These are phyloP conservation scores for Pararge aegeria DNA, from an alignment of 1,140 invertebrate genomes.

Conservation along the genomic window DNA sequence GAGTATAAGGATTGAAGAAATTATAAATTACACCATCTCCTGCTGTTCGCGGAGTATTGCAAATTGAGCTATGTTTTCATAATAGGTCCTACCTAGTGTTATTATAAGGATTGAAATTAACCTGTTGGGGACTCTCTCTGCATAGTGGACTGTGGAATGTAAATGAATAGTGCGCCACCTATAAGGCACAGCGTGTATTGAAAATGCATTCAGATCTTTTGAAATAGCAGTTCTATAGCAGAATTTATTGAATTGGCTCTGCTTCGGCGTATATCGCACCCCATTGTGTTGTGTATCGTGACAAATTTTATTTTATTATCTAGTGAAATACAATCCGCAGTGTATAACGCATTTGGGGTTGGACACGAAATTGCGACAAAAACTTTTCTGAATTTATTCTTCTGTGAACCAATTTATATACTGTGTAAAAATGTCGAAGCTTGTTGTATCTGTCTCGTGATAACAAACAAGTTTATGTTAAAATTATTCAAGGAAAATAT, in stretches of 20 bases:
- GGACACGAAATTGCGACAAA: background rate
- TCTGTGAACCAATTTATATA: background rate
- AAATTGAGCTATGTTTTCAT: too few relatives aligned
- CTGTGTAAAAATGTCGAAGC: background rate
- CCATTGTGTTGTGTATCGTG: conserved; percentile 56
- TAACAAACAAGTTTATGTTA: background rate
- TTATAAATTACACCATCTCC: too few relatives aligned
- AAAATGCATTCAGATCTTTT: conserved; percentile 69
- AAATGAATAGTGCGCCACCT: background rate
- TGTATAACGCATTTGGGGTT: conserved; percentile 2
- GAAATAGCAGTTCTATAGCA: conserved; percentile 48
- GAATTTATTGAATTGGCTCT: conserved; percentile 70
- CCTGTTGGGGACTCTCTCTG: too few relatives aligned
- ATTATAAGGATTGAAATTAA: too few relatives aligned
- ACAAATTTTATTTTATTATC: conserved; percentile 61
- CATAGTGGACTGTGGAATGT: background rate
- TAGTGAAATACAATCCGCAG: background rate
- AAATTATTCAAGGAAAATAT: too few relatives aligned
- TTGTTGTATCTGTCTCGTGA: background rate
- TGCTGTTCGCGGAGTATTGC: too few relatives aligned
- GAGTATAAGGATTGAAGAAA: too few relatives aligned
- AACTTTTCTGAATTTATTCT: background rate
- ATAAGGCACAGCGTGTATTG: conserved; percentile 43
- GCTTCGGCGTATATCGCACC: conserved; percentile 45
- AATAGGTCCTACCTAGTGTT: too few relatives aligned